A percentile compares a stretch with the other conserved stretches of the same genome.
Evolutionary conservation across 2,113 vertebrate species (phyloP).

Genomic region (Sapajus apella): DNA sequence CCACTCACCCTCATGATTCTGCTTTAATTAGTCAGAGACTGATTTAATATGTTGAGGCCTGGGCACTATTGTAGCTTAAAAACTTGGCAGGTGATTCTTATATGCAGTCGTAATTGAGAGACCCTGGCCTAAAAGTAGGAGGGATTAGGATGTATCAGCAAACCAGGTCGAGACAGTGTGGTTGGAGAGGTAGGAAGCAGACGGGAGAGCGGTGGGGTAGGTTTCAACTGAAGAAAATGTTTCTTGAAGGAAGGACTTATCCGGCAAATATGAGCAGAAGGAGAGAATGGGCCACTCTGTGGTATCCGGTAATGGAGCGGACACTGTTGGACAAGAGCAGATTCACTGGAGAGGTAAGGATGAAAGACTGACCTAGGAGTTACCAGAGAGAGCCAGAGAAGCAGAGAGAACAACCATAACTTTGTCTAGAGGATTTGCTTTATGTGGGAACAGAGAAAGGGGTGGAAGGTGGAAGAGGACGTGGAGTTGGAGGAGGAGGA

Average conservation of each 20-base stretch:
- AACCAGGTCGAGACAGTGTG: neutral
- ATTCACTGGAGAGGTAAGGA: neutral
- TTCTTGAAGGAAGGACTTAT: neutral
- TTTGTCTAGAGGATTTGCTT: neutral
- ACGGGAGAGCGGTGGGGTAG: neutral
- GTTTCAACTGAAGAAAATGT: neutral
- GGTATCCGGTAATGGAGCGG: neutral
- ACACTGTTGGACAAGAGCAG: no score
- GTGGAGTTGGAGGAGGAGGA: neutral
- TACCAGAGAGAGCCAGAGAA: neutral
- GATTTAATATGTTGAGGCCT: neutral
- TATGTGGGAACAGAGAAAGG: neutral
- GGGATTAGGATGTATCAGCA: neutral
- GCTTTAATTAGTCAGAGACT: neutral
- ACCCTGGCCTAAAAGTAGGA: neutral
- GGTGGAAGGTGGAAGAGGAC: neutral
- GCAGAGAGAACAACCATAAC: neutral
- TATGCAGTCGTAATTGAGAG: neutral
- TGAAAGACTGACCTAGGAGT: neutral
- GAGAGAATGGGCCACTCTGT: neutral
- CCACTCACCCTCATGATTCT: neutral
- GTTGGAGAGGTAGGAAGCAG: neutral
- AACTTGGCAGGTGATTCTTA: neutral
- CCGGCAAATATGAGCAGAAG: neutral
- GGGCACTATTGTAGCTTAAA: neutral